Conservation (phyloP, 1,140 invertebrate species). For the Cotesia chilonis region DNA sequence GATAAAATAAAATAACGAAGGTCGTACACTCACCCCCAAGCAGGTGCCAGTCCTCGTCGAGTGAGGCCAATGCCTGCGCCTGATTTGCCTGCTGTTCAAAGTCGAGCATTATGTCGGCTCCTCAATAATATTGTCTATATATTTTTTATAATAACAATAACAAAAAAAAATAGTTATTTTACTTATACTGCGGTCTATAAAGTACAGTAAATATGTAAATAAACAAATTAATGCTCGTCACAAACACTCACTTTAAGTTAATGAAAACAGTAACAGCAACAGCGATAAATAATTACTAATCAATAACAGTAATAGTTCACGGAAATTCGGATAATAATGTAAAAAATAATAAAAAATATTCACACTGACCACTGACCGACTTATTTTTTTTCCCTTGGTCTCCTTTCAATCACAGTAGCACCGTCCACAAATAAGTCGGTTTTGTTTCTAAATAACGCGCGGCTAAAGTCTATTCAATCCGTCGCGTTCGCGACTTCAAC, state of each 20-base stretch:
- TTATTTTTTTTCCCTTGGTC: conserved; percentile 13
- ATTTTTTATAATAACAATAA: no score
- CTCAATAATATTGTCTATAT: neutral
- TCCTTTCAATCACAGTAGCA: neutral
- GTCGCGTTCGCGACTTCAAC: conserved; percentile 24
- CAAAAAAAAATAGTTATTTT: no score
- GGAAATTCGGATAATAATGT: neutral
- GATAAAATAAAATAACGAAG: conserved; percentile 45
- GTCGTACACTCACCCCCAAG: conserved; percentile 56
- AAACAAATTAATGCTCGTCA: no score
- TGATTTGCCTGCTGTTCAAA: conserved; percentile 57
- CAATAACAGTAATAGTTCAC: no score
- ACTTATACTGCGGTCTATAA: no score
- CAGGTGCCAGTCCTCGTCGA: conserved; percentile 56
- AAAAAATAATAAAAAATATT: neutral
- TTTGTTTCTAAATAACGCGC: conserved; percentile 14
- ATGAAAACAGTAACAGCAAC: no score
- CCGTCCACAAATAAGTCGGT: conserved; percentile 8
- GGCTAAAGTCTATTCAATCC: conserved; percentile 36
- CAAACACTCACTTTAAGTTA: no score
- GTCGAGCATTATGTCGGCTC: conserved; percentile 38
- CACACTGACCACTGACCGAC: conserved; percentile 16
- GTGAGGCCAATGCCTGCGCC: conserved; percentile 50
- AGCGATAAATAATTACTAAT: neutral
- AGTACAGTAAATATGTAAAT: no score